These are phyloP conservation scores for Conus ventricosus DNA, from an alignment of 1,140 invertebrate genomes.

Conservation along the genomic window DNA sequence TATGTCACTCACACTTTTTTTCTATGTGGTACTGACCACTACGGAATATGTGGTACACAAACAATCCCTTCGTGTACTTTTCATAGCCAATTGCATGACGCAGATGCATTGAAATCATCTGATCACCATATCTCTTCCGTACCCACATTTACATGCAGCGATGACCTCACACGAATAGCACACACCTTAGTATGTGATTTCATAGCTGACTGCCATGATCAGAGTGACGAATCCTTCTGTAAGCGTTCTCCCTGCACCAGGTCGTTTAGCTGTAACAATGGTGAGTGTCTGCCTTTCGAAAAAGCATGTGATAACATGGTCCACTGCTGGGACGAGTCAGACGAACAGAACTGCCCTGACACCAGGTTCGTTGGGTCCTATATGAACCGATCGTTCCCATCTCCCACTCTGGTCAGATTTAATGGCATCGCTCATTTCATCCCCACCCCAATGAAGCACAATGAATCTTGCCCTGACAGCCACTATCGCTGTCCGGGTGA, in stretches of 20 bases:
- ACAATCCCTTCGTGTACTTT: too few relatives aligned
- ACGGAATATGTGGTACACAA: background rate
- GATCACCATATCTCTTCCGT: background rate
- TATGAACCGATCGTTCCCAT: background rate
- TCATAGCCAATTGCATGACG: background rate
- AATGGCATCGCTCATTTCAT: background rate
- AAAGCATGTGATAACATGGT: background rate
- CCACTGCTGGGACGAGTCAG: conserved; percentile 10
- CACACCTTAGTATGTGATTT: conserved; percentile 6
- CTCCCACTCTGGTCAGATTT: background rate
- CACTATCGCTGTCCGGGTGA: conserved; percentile 9
- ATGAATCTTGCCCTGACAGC: background rate
- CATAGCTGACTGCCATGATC: too few relatives aligned
- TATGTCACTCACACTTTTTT: conserved; percentile 22
- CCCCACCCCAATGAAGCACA: background rate
- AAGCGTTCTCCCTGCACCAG: background rate
- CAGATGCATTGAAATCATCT: too few relatives aligned
- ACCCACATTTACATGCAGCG: background rate
- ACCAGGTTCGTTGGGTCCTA: background rate
- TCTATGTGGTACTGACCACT: background rate
- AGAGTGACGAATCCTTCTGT: conserved; percentile 12
- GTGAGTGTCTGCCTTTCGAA: background rate
- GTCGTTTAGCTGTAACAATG: background rate
- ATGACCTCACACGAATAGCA: background rate
- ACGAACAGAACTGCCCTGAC: conserved; percentile 1